Percentiles rank a stretch among this genome's conserved stretches.
Evolutionary conservation across 2,113 vertebrate genomes (phyloP).

Genomic region (Tragelaphus scriptus): DNA sequence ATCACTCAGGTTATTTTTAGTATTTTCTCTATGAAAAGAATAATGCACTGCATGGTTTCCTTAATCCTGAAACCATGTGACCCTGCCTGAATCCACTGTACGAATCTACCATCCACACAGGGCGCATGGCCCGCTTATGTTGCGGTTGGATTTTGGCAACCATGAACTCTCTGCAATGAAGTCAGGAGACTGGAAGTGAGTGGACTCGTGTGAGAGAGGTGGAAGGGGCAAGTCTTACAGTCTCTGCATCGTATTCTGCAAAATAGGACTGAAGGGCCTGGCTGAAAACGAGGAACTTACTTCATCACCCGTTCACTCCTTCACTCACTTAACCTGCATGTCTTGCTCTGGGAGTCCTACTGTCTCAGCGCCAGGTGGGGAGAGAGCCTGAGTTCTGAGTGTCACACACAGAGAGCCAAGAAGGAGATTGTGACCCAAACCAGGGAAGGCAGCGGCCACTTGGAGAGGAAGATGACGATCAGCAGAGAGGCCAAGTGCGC

Average conservation of each 20-base stretch:
- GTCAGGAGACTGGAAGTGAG: background rate
- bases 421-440: background rate
- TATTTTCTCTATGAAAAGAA: background rate
- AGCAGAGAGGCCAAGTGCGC: background rate
- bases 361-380: background rate
- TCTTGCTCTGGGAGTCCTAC: fast-evolving
- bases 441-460: background rate
- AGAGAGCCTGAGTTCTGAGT: background rate
- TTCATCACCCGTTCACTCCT: background rate
- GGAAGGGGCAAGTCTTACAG: background rate
- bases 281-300: background rate
- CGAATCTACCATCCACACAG: background rate
- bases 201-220: background rate
- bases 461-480: background rate
- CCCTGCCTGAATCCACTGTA: background rate
- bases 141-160: background rate
- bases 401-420: background rate
- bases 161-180: background rate
- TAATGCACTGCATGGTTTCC: background rate
- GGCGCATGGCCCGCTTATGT: background rate
- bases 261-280: background rate
- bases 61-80: background rate
- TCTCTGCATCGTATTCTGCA: background rate
- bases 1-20: background rate
- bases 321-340: fast-evolving